Conservation (phyloP, 2,888 invertebrate genomes). For the Archaeoteleia sp. region DNA sequence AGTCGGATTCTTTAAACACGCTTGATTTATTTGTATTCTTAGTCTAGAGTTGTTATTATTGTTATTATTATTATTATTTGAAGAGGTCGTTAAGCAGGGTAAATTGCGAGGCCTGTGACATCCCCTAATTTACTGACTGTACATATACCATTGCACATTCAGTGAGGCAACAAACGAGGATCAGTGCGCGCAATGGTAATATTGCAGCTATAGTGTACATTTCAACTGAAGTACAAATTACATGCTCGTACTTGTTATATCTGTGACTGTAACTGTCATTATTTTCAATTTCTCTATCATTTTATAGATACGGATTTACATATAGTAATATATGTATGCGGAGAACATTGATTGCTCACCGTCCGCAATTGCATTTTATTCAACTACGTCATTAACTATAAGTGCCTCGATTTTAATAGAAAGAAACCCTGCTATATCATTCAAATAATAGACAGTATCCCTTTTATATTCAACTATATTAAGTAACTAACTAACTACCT, state of each 20-base stretch:
- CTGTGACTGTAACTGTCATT: conserved; percentile 18
- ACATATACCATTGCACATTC: conserved; percentile 41
- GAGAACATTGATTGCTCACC: too few relatives aligned
- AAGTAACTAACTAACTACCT: too few relatives aligned
- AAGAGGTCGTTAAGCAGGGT: conserved; percentile 28
- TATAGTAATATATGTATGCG: conserved; percentile 4
- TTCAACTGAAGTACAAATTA: conserved; percentile 42
- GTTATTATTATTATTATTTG: conserved; percentile 40
- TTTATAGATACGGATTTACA: conserved; percentile 32
- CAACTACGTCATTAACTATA: too few relatives aligned
- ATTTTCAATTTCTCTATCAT: conserved; percentile 33
- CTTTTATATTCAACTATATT: too few relatives aligned
- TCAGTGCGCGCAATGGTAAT: conserved; percentile 41
- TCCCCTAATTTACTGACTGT: conserved; percentile 47
- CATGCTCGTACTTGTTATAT: conserved; percentile 41
- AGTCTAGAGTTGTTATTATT: conserved; percentile 28
- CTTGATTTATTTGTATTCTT: conserved; percentile 41
- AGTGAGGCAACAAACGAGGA: conserved; percentile 50
- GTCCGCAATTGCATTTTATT: too few relatives aligned
- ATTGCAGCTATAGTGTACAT: conserved; percentile 25
- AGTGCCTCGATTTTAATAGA: too few relatives aligned
- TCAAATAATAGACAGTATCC: too few relatives aligned
- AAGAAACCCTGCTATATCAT: too few relatives aligned
- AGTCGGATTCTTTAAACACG: conserved; percentile 20
- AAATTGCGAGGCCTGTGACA: conserved; percentile 34